phyloP scores from a whole-genome alignment of 2,888 invertebrate genomes.

The Griposia aprilina region DNA sequence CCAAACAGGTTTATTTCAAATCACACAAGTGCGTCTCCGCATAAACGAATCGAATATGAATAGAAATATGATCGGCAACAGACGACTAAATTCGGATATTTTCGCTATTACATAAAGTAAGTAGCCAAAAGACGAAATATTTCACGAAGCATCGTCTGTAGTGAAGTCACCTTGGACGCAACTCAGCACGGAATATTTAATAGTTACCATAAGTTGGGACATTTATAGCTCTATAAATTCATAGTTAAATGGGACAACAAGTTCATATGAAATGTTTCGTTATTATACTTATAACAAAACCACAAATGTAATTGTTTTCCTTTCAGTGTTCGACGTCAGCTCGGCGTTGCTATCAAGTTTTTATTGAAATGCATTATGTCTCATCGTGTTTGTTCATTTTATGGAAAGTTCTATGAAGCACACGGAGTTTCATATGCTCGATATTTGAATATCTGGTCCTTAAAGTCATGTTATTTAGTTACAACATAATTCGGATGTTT shows the following conservation, averaged over 20 bases:
- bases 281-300: slow-evolving; percentile 31
- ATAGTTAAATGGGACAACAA: slow-evolving; percentile 44
- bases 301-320: slow-evolving; percentile 21
- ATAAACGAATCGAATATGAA: slow-evolving; percentile 9
- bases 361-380: slow-evolving; percentile 16
- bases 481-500: slow-evolving; percentile 1
- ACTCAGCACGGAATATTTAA: slow-evolving; percentile 47
- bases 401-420: not conserved
- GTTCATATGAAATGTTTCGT: slow-evolving; percentile 35
- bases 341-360: slow-evolving; percentile 5
- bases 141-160: slow-evolving; percentile 22
- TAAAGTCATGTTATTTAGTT: not conserved
- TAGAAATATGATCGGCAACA: slow-evolving; percentile 14
- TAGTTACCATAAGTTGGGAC: slow-evolving; percentile 44
- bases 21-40: not conserved
- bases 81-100: slow-evolving; percentile 28
- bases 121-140: slow-evolving; percentile 39
- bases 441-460: not conserved
- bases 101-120: slow-evolving; percentile 39
- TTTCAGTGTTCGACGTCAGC: slow-evolving; percentile 18
- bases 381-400: slow-evolving; percentile 11
- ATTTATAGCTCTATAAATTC: slow-evolving; percentile 60
- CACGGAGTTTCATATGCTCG: not conserved
- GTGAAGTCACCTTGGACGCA: slow-evolving; percentile 58
- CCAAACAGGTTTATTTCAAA: slow-evolving; percentile 7